A percentile compares a stretch with the other conserved stretches of the same genome.
Evolutionary conservation across 2,888 invertebrate species (phyloP).

Genomic region (Antheraea assamensis): DNA sequence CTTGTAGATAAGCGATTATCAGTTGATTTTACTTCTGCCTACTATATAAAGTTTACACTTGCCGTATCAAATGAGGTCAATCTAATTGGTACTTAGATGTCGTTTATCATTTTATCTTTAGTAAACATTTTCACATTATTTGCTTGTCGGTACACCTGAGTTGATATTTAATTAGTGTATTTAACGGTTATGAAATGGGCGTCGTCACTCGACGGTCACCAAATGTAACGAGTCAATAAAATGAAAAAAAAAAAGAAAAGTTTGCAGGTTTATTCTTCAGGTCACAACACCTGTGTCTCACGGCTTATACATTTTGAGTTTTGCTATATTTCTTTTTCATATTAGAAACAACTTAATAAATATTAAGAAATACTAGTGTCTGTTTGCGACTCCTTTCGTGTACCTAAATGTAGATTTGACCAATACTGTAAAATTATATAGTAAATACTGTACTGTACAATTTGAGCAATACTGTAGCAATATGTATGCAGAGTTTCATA

Average conservation of each 20-base stretch:
- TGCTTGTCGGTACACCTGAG: constrained; percentile 38
- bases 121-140: constrained; percentile 42
- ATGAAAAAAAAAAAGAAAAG: no score
- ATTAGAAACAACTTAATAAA: no score
- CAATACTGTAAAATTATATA: no score
- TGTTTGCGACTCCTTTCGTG: no score
- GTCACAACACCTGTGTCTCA: background rate
- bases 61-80: constrained; percentile 68
- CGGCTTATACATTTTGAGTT: background rate
- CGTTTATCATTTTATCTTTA: constrained; percentile 45
- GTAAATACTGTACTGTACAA: no score
- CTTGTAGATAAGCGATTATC: constrained; percentile 47
- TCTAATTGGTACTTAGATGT: constrained; percentile 46
- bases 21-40: constrained; percentile 53
- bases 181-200: background rate
- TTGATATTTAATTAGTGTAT: constrained; percentile 24
- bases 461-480: no score
- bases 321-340: no score
- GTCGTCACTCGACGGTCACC: background rate
- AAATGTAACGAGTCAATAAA: background rate
- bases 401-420: no score
- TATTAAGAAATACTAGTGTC: no score
- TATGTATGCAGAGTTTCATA: no score
- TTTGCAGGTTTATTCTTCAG: no score
- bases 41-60: constrained; percentile 48